These are phyloP conservation scores for Cotesia vestalis DNA, from an alignment of 1,140 invertebrate genomes.

Conservation along the genomic window DNA sequence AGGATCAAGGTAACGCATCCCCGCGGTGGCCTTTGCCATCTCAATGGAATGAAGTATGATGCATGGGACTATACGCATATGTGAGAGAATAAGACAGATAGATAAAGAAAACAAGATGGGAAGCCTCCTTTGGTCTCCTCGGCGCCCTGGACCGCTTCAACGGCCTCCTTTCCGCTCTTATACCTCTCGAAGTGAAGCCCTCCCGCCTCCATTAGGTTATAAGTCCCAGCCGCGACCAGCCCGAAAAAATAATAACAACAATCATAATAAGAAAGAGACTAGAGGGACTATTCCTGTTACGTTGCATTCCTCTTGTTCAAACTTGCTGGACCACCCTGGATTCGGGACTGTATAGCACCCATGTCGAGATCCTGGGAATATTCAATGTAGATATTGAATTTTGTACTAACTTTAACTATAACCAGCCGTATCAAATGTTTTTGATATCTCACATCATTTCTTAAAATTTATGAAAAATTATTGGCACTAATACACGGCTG, in stretches of 20 bases:
- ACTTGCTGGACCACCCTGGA: conserved; percentile 61
- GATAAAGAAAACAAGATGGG: conserved; percentile 24
- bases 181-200: conserved; percentile 33
- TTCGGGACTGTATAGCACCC: conserved; percentile 40
- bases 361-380: conserved; percentile 32
- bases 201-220: conserved; percentile 52
- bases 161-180: conserved; percentile 46
- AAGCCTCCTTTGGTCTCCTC: conserved; percentile 31
- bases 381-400: conserved; percentile 18
- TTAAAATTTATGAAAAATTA: no score
- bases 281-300: conserved; percentile 62
- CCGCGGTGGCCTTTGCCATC: conserved; percentile 64
- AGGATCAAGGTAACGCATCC: conserved; percentile 58
- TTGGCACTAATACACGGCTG: no score
- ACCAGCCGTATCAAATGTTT: neutral
- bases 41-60: conserved; percentile 62
- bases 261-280: conserved; percentile 56
- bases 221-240: conserved; percentile 47
- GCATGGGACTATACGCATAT: conserved; percentile 64
- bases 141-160: conserved; percentile 39
- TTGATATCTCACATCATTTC: no score
- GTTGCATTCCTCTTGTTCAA: conserved; percentile 62
- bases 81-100: conserved; percentile 33
- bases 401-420: neutral
- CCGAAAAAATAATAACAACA: conserved; percentile 57